Percentiles rank a stretch among this genome's conserved stretches.
Conservation (phyloP, 1,140 invertebrate genomes). For the Drosophila parabipectinata region DNA sequence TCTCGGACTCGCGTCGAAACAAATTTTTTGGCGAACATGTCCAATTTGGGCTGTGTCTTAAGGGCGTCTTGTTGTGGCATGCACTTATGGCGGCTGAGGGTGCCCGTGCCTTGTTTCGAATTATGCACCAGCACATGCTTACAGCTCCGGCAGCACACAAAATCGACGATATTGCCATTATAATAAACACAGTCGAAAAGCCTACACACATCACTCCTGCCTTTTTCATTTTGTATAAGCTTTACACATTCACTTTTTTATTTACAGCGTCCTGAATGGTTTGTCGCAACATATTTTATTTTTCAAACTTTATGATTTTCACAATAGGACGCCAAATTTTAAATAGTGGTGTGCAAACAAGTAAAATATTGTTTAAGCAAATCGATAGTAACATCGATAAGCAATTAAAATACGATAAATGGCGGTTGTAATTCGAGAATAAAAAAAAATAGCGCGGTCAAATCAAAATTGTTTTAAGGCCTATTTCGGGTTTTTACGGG, state of each 20-base stretch:
- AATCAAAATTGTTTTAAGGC: too few species aligned
- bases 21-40: not conserved
- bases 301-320: not conserved
- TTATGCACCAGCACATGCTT: slow-evolving; percentile 11
- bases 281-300: not conserved
- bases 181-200: not conserved
- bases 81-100: slow-evolving; percentile 4
- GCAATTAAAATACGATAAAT: too few species aligned
- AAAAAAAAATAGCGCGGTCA: too few species aligned
- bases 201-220: not conserved
- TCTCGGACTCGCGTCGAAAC: slow-evolving; percentile 1
- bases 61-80: not conserved
- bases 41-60: not conserved
- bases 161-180: not conserved
- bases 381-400: too few species aligned
- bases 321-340: too few species aligned
- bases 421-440: too few species aligned
- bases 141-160: slow-evolving; percentile 5
- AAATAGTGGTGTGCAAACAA: too few species aligned
- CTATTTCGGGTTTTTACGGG: too few species aligned
- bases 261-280: slow-evolving; percentile 6
- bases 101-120: slow-evolving; percentile 11
- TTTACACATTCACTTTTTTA: slow-evolving; percentile 1
- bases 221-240: not conserved
- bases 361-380: too few species aligned